phyloP scores from a whole-genome alignment of 2,797 vertebrate species.

The Momotus momota region DNA sequence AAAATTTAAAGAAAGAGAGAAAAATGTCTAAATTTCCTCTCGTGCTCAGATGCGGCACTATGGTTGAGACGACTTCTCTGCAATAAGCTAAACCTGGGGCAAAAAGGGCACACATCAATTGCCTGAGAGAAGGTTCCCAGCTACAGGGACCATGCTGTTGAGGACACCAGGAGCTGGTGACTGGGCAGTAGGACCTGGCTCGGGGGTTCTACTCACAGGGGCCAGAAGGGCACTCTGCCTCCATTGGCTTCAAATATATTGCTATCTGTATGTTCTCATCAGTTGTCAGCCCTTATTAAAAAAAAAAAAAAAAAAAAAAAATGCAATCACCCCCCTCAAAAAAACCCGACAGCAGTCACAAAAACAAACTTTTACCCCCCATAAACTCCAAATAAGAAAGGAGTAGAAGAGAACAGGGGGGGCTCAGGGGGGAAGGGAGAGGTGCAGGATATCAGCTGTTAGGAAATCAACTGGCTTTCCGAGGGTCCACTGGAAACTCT shows the following conservation, averaged over 20 bases:
- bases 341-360: neutral
- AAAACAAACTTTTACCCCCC: neutral
- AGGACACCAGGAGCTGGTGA: neutral
- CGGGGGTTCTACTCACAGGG: fast-evolving
- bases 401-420: neutral
- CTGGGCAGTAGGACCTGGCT: neutral
- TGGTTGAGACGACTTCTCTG: neutral
- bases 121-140: neutral
- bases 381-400: neutral
- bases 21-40: constrained; percentile 21
- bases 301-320: neutral
- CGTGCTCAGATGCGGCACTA: neutral
- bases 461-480: neutral
- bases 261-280: neutral
- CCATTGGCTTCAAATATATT: neutral
- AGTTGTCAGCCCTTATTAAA: neutral
- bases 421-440: neutral
- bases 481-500: neutral
- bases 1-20: neutral
- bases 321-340: fast-evolving
- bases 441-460: fast-evolving
- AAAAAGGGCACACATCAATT: neutral
- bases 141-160: neutral
- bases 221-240: neutral
- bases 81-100: neutral